These are phyloP conservation scores for Serinus canaria DNA, from an alignment of 2,113 vertebrate genomes.

Conservation along the genomic window DNA sequence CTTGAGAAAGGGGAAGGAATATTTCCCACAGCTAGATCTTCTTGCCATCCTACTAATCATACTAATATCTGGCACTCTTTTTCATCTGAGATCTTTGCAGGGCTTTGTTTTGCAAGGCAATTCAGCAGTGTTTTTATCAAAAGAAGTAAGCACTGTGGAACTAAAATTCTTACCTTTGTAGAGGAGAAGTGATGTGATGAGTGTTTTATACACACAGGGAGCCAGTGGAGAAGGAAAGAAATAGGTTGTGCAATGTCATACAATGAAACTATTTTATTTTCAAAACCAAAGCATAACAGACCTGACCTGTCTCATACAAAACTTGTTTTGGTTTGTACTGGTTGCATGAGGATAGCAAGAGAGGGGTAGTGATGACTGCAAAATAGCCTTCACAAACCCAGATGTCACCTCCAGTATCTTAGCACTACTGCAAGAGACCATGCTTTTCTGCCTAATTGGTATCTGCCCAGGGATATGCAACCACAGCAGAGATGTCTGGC, in stretches of 20 bases:
- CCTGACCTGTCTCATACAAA: background rate
- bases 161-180: background rate
- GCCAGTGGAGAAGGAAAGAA: background rate
- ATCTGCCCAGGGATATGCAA: background rate
- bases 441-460: background rate
- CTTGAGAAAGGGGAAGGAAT: background rate
- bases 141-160: background rate
- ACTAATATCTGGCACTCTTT: background rate
- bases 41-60: background rate
- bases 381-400: background rate
- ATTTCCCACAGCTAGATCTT: background rate
- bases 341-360: background rate
- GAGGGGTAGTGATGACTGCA: background rate
- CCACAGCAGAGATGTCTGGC: background rate
- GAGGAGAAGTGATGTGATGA: background rate
- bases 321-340: background rate
- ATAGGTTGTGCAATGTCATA: background rate
- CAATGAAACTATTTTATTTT: background rate
- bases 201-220: background rate
- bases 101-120: background rate
- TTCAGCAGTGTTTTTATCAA: background rate
- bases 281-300: background rate
- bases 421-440: background rate
- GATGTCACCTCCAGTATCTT: background rate
- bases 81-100: background rate